Percentiles rank a stretch among this genome's conserved stretches.
Evolutionary conservation across 2,797 vertebrate genomes (phyloP).

Genomic region (Oreochromis mossambicus): DNA sequence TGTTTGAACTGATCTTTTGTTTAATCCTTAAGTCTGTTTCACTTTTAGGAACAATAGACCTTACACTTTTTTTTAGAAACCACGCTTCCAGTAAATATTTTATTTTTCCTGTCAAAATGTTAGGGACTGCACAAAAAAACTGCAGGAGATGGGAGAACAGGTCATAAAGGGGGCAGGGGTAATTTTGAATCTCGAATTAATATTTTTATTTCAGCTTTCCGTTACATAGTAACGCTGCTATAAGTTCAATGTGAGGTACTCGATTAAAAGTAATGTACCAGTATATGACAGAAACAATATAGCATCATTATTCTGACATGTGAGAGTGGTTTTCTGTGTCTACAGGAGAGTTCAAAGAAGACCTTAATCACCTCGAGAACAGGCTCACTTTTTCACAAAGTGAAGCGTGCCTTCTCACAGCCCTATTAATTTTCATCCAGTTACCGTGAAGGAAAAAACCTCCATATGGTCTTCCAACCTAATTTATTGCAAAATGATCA

Average conservation of each 20-base stretch:
- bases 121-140: background rate
- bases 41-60: background rate
- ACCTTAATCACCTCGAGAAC: background rate
- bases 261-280: background rate
- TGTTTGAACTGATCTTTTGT: background rate
- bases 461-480: background rate
- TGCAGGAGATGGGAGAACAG: background rate
- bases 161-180: background rate
- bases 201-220: background rate
- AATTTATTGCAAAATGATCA: constrained; percentile 17
- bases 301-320: background rate
- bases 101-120: background rate
- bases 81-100: background rate
- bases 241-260: background rate
- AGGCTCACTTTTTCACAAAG: background rate
- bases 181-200: background rate
- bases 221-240: background rate
- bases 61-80: background rate
- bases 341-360: background rate
- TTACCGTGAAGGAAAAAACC: constrained; percentile 3
- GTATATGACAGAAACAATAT: background rate
- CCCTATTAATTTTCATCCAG: background rate
- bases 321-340: background rate
- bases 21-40: background rate
- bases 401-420: background rate